Evolutionary conservation across 2,888 invertebrate genomes (phyloP).

Genomic region (Sisyra terminalis): DNA sequence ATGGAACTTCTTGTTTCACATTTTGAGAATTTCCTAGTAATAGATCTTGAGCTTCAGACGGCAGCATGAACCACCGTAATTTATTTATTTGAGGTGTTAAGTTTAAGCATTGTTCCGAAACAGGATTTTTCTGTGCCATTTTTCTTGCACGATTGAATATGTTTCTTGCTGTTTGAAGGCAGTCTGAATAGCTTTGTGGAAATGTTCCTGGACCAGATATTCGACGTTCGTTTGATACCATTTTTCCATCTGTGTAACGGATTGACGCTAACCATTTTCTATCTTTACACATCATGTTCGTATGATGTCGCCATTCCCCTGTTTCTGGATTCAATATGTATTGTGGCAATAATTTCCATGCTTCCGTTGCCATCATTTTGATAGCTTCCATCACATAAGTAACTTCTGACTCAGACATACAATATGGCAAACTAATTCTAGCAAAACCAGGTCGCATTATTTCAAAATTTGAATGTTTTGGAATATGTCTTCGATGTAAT

Average conservation of each 20-base stretch:
- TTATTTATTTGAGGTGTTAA: slow-evolving; percentile 53
- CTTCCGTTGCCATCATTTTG: slow-evolving; percentile 75
- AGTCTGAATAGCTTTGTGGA: slow-evolving; percentile 59
- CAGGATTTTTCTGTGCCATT: slow-evolving; percentile 54
- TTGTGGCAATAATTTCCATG: slow-evolving; percentile 77
- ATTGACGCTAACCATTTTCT: slow-evolving; percentile 69
- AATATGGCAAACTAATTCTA: slow-evolving; percentile 70
- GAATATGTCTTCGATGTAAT: slow-evolving; percentile 4
- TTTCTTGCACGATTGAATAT: slow-evolving; percentile 61
- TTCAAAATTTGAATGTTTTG: slow-evolving; percentile 37
- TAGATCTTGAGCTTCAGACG: slow-evolving; percentile 69
- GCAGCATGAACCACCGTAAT: slow-evolving; percentile 78
- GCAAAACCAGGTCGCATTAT: slow-evolving; percentile 75
- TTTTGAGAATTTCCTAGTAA: slow-evolving; percentile 56
- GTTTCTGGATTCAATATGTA: slow-evolving; percentile 76
- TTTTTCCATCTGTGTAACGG: slow-evolving; percentile 56
- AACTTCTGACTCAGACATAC: slow-evolving; percentile 62
- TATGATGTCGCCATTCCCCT: slow-evolving; percentile 78
- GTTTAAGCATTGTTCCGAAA: slow-evolving; percentile 54
- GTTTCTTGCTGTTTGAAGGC: slow-evolving; percentile 61
- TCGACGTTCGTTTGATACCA: slow-evolving; percentile 53
- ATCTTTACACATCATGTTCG: slow-evolving; percentile 62
- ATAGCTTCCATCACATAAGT: slow-evolving; percentile 71
- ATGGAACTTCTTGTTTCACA: slow-evolving; percentile 61
- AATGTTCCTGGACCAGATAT: slow-evolving; percentile 55